Conservation (phyloP, 2,113 vertebrate species). For the Mus musculus region DNA sequence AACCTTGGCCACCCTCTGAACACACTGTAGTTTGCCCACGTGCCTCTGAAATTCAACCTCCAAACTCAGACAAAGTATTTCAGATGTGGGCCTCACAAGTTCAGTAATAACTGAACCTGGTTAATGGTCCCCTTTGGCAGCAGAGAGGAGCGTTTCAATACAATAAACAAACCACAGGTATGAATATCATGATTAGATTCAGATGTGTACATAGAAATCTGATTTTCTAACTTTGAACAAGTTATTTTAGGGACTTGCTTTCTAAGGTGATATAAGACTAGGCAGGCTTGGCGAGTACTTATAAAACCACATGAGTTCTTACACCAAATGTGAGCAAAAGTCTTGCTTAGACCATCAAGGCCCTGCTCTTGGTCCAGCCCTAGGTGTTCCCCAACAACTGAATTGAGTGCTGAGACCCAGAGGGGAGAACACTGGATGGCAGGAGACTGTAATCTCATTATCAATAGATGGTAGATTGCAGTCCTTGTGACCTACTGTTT, state of each 20-base stretch:
- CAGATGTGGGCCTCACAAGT: slow-evolving; percentile 44
- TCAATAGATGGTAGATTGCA: slow-evolving; percentile 80
- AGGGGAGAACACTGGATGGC: slow-evolving; percentile 58
- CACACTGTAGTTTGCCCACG: not conserved
- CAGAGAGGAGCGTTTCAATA: slow-evolving; percentile 64
- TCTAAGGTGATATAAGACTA: slow-evolving; percentile 62
- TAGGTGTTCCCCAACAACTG: slow-evolving; percentile 75
- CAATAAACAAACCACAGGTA: slow-evolving; percentile 54
- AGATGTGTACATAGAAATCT: slow-evolving; percentile 42
- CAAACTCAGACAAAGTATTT: slow-evolving; percentile 64
- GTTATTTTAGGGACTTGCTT: slow-evolving; percentile 77
- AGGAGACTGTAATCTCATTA: slow-evolving; percentile 80
- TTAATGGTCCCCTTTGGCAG: slow-evolving; percentile 44
- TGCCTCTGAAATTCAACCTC: slow-evolving; percentile 64
- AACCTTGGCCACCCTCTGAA: slow-evolving; percentile 45
- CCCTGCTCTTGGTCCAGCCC: slow-evolving; percentile 68
- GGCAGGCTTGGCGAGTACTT: slow-evolving; percentile 68
- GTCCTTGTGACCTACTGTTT: slow-evolving; percentile 83
- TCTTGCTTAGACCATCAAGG: not conserved
- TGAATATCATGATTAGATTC: slow-evolving; percentile 58
- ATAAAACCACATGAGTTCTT: slow-evolving; percentile 67
- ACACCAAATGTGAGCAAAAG: slow-evolving; percentile 69
- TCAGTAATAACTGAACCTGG: slow-evolving; percentile 62
- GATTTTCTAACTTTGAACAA: slow-evolving; percentile 48
- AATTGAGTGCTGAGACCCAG: slow-evolving; percentile 77